A percentile compares a stretch with the other conserved stretches of the same genome.
These are phyloP conservation scores for Thunnus thynnus DNA, from an alignment of 2,113 vertebrate species.

Conservation along the genomic window DNA sequence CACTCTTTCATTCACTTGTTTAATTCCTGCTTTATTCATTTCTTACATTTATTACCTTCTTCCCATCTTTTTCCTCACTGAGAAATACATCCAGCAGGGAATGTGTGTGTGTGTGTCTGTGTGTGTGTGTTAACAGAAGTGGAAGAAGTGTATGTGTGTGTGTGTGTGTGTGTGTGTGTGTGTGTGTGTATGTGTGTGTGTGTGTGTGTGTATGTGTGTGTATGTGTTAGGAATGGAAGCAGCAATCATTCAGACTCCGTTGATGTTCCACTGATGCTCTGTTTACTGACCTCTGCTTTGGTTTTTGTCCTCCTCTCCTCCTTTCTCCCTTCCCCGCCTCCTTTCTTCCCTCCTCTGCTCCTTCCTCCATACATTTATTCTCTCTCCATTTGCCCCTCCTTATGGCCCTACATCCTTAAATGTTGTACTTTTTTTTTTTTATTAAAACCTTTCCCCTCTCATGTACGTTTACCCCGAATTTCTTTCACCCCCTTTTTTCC, in stretches of 20 bases:
- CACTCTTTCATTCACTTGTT: constrained; percentile 43
- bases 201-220: constrained; percentile 41
- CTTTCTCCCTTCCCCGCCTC: constrained; percentile 59
- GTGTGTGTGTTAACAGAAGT: constrained; percentile 18
- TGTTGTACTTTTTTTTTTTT: not conserved
- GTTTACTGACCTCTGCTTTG: constrained; percentile 85
- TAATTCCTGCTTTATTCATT: constrained; percentile 56
- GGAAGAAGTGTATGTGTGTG: constrained; percentile 21
- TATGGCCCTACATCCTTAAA: constrained; percentile 21
- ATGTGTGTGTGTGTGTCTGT: constrained; percentile 38
- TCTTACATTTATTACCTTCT: constrained; percentile 72
- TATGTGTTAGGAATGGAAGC: constrained; percentile 47
- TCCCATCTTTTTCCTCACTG: constrained; percentile 41
- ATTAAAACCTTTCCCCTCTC: not conserved
- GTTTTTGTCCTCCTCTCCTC: constrained; percentile 78
- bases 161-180: constrained; percentile 17
- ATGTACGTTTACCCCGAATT: constrained; percentile 25
- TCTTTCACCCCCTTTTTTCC: constrained; percentile 13
- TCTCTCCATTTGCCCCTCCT: constrained; percentile 36
- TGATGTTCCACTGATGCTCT: constrained; percentile 84
- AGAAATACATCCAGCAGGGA: constrained; percentile 55
- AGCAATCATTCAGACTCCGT: constrained; percentile 78
- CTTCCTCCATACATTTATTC: constrained; percentile 52
- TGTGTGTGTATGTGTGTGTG: constrained; percentile 5
- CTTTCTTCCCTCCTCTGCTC: constrained; percentile 58